A percentile compares a stretch with the other conserved stretches of the same genome.
phyloP scores from a whole-genome alignment of 2,888 invertebrate genomes.

The Leptinotarsa juncta region DNA sequence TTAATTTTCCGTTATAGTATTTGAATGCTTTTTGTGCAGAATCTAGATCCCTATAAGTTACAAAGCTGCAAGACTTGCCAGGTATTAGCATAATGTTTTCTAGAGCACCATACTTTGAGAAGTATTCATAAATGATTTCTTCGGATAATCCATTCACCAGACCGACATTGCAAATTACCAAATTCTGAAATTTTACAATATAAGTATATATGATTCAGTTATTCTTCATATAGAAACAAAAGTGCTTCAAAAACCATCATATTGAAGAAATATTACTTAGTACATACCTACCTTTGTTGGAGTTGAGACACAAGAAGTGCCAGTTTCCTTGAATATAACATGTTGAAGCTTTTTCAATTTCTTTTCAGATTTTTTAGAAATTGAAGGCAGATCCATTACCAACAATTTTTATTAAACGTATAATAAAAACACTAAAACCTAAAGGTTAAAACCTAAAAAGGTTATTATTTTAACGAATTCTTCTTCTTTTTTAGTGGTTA shows the following conservation, averaged over 20 bases:
- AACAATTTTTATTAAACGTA: too few relatives aligned
- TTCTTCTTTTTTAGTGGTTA: too few relatives aligned
- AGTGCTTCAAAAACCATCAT: neutral
- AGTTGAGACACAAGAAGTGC: slow-evolving; percentile 58
- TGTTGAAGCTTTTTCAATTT: slow-evolving; percentile 67
- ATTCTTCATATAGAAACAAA: too few relatives aligned
- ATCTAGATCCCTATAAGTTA: slow-evolving; percentile 70
- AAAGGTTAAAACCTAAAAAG: too few relatives aligned
- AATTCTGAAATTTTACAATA: slow-evolving; percentile 69
- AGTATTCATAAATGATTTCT: slow-evolving; percentile 71
- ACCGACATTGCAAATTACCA: slow-evolving; percentile 89
- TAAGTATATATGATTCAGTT: too few relatives aligned
- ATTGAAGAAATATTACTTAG: neutral
- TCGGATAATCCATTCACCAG: slow-evolving; percentile 82
- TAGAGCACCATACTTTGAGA: slow-evolving; percentile 68
- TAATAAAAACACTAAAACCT: too few relatives aligned
- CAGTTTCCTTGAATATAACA: slow-evolving; percentile 65
- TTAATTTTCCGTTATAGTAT: slow-evolving; percentile 71
- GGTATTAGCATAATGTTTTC: slow-evolving; percentile 77
- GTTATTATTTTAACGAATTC: too few relatives aligned
- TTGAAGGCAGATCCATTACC: neutral
- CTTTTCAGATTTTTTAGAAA: slow-evolving; percentile 61
- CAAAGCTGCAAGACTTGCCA: slow-evolving; percentile 85
- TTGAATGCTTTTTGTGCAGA: slow-evolving; percentile 72
- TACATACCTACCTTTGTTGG: slow-evolving; percentile 61